phyloP scores from a whole-genome alignment of 92 coral and sea anemone genomes.

The Umimayanthus chanpuru region DNA sequence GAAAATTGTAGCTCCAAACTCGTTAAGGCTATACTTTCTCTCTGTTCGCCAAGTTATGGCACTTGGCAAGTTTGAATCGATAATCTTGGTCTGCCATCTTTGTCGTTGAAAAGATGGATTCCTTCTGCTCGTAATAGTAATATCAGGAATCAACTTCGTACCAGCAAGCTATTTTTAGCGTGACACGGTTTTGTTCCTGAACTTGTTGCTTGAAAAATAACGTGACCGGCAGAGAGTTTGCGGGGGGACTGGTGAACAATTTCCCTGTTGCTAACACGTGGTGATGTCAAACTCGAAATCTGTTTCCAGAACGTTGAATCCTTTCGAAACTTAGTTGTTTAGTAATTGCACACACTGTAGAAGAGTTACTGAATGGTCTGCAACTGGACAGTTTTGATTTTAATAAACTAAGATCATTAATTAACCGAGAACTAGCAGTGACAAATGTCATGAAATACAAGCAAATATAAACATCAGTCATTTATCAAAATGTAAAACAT shows the following conservation, averaged over 20 bases:
- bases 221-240: slow-evolving; percentile 18
- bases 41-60: background rate
- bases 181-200: background rate
- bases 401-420: too few species aligned
- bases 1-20: background rate
- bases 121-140: background rate
- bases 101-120: background rate
- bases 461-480: too few species aligned
- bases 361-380: background rate
- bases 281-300: too few species aligned
- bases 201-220: background rate
- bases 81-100: background rate
- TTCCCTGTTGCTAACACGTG: too few species aligned
- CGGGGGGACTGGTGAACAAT: slow-evolving; percentile 35
- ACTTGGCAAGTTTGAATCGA: background rate
- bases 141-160: background rate
- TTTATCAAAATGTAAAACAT: too few species aligned
- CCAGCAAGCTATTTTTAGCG: background rate
- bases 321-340: too few species aligned
- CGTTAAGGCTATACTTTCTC: background rate
- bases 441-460: too few species aligned
- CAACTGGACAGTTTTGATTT: too few species aligned
- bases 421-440: too few species aligned
- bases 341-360: background rate
- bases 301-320: background rate